Percentiles rank a stretch among this genome's conserved stretches.
Evolutionary conservation across 2,888 invertebrate species (phyloP).

Genomic region (Artemia sinica): DNA sequence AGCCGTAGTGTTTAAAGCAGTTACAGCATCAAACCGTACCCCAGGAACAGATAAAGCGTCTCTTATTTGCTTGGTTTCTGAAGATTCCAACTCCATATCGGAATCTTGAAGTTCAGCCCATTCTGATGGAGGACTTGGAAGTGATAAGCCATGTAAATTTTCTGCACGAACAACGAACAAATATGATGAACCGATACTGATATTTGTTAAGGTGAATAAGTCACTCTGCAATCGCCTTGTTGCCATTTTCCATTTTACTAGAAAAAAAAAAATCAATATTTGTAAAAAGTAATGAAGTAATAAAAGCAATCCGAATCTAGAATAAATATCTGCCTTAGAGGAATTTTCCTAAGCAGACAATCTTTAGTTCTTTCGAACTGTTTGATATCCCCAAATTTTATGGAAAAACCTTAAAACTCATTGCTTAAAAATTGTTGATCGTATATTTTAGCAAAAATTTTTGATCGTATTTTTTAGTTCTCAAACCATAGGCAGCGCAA

Average conservation of each 20-base stretch:
- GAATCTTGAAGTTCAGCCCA: constrained; percentile 48
- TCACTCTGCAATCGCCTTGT: constrained; percentile 43
- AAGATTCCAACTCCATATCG: constrained; percentile 38
- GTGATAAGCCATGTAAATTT: constrained; percentile 64
- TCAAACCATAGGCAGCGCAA: no score
- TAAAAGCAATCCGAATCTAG: no score
- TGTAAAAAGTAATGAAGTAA: no score
- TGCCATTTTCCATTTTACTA: constrained; percentile 31
- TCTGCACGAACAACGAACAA: constrained; percentile 68
- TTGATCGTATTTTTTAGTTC: no score
- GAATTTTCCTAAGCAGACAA: no score
- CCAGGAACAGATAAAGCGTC: constrained; percentile 59
- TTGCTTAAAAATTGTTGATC: no score
- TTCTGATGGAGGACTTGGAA: constrained; percentile 52
- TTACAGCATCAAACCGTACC: constrained; percentile 46
- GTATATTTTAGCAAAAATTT: no score
- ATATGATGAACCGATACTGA: constrained; percentile 62
- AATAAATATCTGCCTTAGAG: no score
- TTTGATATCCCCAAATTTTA: no score
- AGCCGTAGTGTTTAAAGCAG: constrained; percentile 53
- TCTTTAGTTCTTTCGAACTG: no score
- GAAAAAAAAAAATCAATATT: background rate
- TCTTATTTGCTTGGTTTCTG: constrained; percentile 57
- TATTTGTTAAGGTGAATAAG: constrained; percentile 49
- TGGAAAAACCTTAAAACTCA: no score